Base-by-base conservation (phyloP, 1,140 invertebrate genomes). In the Trachymyrmex cornetzi region DNA sequence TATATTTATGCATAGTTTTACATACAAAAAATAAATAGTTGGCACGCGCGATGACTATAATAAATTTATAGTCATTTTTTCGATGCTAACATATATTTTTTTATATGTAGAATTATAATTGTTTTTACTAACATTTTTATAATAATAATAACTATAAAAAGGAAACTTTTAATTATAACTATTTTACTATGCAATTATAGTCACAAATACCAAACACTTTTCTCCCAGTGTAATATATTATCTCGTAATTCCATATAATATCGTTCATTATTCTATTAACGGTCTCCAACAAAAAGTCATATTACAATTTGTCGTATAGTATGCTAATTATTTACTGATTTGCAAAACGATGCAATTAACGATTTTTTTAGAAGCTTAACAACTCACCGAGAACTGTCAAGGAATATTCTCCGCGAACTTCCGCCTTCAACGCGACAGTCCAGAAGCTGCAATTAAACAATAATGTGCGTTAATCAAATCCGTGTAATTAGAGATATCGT, bases 391-490 rank as follows among this genome's bases (percentile, higher is more conserved):
- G 22, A 9, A 63, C n/a, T 3, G 11, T 55, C n/a, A 19, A 44
- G 30, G 30, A 27, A 34, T 22, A 44, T 14, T 24, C 6, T 3
- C 0, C 4, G 22, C 27, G 16, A 59, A 22, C 22, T 53, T 38
- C 55, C 30, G 2, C 9, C 14, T 61, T 19, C 9, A 30, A n/a
- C 11, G 27, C 63, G 7, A 24, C 16, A 4, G 27, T 44, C 4
- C 67, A 69, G 30, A 53, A 72, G 3, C n/a, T 27, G 27, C 12
- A 34, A n/a, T 1, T 16, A 6, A 53, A 30, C 11, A 69, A 72
- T 6, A 66, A 59, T 12, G 79, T 87, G 3, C 1, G 44, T 71
- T 63, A 9, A 53, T 69, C 16, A 61, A 61, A 77, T n/a, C 5
- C n/a, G 14, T 77, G 6, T 22, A 22, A 75, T 75, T 59, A 38